Conservation (phyloP, 2,888 invertebrate species). For the Dynastes hyllus region DNA sequence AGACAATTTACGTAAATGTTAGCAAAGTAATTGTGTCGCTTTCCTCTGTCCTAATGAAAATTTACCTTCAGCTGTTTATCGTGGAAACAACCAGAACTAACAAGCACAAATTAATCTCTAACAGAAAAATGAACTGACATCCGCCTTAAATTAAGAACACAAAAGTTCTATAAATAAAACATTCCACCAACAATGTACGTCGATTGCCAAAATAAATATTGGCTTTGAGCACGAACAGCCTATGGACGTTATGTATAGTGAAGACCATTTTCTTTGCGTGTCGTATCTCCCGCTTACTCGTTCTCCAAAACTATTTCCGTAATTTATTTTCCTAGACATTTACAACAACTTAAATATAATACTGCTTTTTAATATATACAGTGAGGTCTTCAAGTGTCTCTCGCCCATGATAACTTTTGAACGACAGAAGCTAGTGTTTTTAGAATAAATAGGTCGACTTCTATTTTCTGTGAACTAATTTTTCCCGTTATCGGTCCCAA, state of each 20-base stretch:
- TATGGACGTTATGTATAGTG: background rate
- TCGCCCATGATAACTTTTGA: no score
- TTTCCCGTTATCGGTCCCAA: no score
- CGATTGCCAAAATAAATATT: slow-evolving; percentile 34
- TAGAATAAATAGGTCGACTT: no score
- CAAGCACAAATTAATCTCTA: background rate
- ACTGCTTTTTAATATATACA: background rate
- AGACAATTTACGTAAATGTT: slow-evolving; percentile 23
- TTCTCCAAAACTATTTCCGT: slow-evolving; percentile 2
- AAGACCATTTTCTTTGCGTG: slow-evolving; percentile 38
- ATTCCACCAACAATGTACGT: slow-evolving; percentile 33
- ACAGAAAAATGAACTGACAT: background rate
- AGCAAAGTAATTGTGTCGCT: background rate
- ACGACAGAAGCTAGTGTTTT: no score
- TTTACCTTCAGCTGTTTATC: slow-evolving; percentile 11
- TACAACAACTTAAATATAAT: background rate
- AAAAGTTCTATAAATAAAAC: slow-evolving; percentile 31
- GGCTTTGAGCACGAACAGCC: slow-evolving; percentile 12
- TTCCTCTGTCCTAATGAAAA: slow-evolving; percentile 12
- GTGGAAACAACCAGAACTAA: background rate
- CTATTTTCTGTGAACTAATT: no score
- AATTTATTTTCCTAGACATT: background rate
- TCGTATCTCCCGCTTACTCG: slow-evolving; percentile 13
- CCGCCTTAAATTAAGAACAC: slow-evolving; percentile 14
- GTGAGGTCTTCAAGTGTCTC: background rate